phyloP scores from a whole-genome alignment of 2,888 invertebrate genomes.

The Cybosia mesomella region DNA sequence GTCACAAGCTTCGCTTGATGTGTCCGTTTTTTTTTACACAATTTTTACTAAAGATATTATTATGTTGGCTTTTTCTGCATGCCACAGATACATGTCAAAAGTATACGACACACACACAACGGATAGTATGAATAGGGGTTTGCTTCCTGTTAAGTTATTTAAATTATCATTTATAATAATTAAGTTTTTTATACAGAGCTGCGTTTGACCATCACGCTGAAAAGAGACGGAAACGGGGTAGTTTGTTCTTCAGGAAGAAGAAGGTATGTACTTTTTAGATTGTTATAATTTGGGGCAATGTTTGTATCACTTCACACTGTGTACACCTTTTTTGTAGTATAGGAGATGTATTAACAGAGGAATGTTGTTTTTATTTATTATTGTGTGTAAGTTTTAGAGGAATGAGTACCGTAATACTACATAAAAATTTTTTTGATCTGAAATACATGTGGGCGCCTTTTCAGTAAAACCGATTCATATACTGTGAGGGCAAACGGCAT shows the following conservation, averaged over 20 bases:
- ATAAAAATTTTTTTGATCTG: too few relatives aligned
- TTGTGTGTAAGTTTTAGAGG: too few relatives aligned
- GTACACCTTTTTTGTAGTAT: too few relatives aligned
- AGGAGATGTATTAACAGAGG: too few relatives aligned
- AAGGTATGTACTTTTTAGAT: constrained; percentile 83
- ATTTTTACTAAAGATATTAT: constrained; percentile 37
- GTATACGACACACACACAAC: constrained; percentile 26
- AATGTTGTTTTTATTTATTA: too few relatives aligned
- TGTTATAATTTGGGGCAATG: not conserved
- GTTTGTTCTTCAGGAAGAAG: constrained; percentile 96
- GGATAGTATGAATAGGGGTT: constrained; percentile 5
- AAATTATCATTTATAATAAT: not conserved
- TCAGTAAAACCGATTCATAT: too few relatives aligned
- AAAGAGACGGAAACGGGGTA: constrained; percentile 95
- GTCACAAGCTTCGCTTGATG: constrained; percentile 64
- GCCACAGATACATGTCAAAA: constrained; percentile 30
- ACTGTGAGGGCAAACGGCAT: too few relatives aligned
- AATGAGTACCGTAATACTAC: too few relatives aligned
- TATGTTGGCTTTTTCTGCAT: constrained; percentile 48
- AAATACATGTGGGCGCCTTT: too few relatives aligned
- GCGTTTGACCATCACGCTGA: constrained; percentile 92
- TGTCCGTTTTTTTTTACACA: constrained; percentile 50
- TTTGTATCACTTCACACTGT: too few relatives aligned
- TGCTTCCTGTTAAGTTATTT: not conserved
- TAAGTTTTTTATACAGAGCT: constrained; percentile 72